Evolutionary conservation across 2,888 invertebrate species (phyloP).

Genomic region (Nemotelus pantherinus): DNA sequence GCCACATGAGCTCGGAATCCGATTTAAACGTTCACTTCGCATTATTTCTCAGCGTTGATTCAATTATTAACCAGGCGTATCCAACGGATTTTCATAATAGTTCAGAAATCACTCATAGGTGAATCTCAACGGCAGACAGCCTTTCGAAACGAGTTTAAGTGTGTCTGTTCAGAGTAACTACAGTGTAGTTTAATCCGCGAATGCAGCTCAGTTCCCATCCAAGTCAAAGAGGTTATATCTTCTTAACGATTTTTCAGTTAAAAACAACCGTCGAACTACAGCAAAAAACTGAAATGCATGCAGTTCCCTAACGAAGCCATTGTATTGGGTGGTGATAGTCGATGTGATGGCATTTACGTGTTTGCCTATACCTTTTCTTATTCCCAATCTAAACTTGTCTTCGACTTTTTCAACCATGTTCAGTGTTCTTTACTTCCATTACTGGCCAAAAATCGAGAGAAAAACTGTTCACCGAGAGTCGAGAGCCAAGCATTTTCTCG

Average conservation of each 20-base stretch:
- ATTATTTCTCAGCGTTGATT: too few relatives aligned
- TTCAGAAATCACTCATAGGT: too few relatives aligned
- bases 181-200: too few relatives aligned
- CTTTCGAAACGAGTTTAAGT: too few relatives aligned
- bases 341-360: not conserved
- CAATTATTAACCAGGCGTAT: too few relatives aligned
- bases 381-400: conserved; percentile 14
- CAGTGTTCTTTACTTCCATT: not conserved
- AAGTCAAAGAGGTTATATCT: conserved; percentile 5
- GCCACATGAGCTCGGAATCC: too few relatives aligned
- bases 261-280: not conserved
- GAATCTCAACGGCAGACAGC: too few relatives aligned
- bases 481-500: not conserved
- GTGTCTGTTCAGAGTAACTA: too few relatives aligned
- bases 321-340: not conserved
- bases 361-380: not conserved
- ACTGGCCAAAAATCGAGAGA: not conserved
- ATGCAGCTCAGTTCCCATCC: not conserved
- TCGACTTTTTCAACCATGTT: not conserved
- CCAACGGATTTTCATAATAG: too few relatives aligned
- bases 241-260: conserved; percentile 15
- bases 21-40: too few relatives aligned
- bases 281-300: not conserved
- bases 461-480: not conserved
- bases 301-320: conserved; percentile 29